A percentile compares a stretch with the other conserved stretches of the same genome.
Conservation (phyloP, 2,797 vertebrate genomes). For the Acomys russatus region DNA sequence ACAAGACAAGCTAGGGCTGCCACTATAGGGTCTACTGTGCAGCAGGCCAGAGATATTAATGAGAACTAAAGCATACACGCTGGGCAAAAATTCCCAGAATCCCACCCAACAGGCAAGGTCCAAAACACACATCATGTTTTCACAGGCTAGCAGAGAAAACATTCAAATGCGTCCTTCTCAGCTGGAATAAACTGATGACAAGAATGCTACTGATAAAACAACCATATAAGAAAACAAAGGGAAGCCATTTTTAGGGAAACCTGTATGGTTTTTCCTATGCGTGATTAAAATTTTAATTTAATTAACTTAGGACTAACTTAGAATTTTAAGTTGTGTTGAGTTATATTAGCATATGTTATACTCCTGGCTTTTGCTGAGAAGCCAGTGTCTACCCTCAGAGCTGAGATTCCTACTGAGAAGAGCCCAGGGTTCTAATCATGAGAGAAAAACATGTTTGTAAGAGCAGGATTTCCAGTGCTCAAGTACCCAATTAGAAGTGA, state of each 20-base stretch:
- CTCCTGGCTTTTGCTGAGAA: neutral
- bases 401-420: neutral
- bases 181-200: neutral
- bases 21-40: constrained; percentile 88
- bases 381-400: neutral
- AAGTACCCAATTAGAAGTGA: neutral
- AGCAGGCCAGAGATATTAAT: constrained; percentile 83
- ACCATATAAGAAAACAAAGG: neutral
- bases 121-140: neutral
- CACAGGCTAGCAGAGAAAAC: neutral
- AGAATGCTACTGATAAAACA: neutral
- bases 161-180: constrained; percentile 16
- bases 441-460: constrained; percentile 24
- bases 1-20: constrained; percentile 77
- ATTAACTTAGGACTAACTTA: neutral
- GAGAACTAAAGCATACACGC: constrained; percentile 86
- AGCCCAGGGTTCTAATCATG: neutral
- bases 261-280: neutral
- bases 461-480: neutral
- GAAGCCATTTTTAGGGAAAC: neutral
- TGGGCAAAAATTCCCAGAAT: constrained; percentile 71
- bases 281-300: constrained; percentile 17
- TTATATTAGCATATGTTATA: neutral
- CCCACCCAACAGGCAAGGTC: neutral
- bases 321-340: neutral